Percentiles rank a stretch among this genome's conserved stretches.
Evolutionary conservation across 2,888 invertebrate species (phyloP).

Genomic region (Drosophila basisetae): DNA sequence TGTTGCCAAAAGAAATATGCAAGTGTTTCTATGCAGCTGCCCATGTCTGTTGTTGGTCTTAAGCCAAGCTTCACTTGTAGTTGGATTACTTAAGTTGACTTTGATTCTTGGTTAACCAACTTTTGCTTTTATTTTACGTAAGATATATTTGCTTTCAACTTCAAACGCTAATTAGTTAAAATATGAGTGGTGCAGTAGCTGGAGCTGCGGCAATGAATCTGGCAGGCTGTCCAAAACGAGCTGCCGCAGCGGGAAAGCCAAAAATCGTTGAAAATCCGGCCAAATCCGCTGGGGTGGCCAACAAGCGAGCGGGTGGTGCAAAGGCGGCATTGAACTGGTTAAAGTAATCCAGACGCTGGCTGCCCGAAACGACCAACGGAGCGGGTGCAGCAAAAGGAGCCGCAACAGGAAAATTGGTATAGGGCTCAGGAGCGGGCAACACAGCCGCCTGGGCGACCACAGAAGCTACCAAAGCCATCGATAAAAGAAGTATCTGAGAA

Average conservation of each 20-base stretch:
- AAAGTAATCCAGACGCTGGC: slow-evolving; percentile 76
- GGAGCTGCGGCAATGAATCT: slow-evolving; percentile 51
- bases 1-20: not conserved
- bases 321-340: slow-evolving; percentile 75
- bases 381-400: slow-evolving; percentile 25
- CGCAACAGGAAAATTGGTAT: slow-evolving; percentile 25
- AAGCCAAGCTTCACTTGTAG: slow-evolving; percentile 18
- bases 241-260: slow-evolving; percentile 22
- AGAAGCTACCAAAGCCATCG: slow-evolving; percentile 33
- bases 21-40: not conserved
- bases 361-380: slow-evolving; percentile 68
- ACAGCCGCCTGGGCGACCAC: slow-evolving; percentile 37
- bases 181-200: slow-evolving; percentile 36
- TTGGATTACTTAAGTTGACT: slow-evolving; percentile 2
- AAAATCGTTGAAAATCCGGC: slow-evolving; percentile 39
- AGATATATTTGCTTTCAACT: not conserved
- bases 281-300: slow-evolving; percentile 49
- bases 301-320: slow-evolving; percentile 55
- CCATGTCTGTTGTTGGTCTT: slow-evolving; percentile 16
- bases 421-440: slow-evolving; percentile 26
- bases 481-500: slow-evolving; percentile 43
- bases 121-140: slow-evolving; percentile 49
- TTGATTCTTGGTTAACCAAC: slow-evolving; percentile 53
- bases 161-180: slow-evolving; percentile 19
- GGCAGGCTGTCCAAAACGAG: slow-evolving; percentile 47